These are phyloP conservation scores for Cottoperca gobio DNA, from an alignment of 2,797 vertebrate species.

Conservation along the genomic window DNA sequence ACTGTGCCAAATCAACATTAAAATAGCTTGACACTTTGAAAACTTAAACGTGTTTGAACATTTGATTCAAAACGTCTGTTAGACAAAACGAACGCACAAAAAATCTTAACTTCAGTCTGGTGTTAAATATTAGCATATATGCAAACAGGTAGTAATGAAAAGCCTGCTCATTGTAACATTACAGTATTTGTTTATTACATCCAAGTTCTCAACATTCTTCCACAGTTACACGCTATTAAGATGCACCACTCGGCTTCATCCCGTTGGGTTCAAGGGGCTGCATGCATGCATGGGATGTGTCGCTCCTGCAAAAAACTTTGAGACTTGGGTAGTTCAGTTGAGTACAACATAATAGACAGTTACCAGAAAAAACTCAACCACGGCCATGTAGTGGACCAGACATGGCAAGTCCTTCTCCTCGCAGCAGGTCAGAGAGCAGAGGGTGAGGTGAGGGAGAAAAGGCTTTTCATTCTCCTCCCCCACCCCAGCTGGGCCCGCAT, in stretches of 20 bases:
- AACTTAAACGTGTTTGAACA: no score
- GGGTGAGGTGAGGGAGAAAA: conserved; percentile 66
- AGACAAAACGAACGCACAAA: no score
- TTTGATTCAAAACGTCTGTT: no score
- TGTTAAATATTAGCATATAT: neutral
- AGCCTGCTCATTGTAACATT: neutral
- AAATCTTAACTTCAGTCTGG: no score
- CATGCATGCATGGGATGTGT: neutral
- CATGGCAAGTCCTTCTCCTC: conserved; percentile 40
- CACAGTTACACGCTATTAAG: neutral
- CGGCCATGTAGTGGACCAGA: conserved; percentile 46
- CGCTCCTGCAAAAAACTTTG: conserved; percentile 1
- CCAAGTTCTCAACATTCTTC: neutral
- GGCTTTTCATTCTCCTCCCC: conserved; percentile 62
- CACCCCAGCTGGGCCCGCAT: conserved; percentile 74
- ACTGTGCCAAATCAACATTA: neutral
- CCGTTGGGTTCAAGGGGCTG: neutral
- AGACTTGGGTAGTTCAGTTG: neutral
- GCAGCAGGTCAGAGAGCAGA: conserved; percentile 73
- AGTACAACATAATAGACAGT: neutral
- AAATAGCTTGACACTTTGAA: neutral
- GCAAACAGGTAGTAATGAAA: neutral
- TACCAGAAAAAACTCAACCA: neutral
- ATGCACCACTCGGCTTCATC: neutral
- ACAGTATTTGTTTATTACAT: neutral